Conservation (phyloP, 37 sponge, comb jelly and placozoan genomes). For the Aplysina aerophoba region DNA sequence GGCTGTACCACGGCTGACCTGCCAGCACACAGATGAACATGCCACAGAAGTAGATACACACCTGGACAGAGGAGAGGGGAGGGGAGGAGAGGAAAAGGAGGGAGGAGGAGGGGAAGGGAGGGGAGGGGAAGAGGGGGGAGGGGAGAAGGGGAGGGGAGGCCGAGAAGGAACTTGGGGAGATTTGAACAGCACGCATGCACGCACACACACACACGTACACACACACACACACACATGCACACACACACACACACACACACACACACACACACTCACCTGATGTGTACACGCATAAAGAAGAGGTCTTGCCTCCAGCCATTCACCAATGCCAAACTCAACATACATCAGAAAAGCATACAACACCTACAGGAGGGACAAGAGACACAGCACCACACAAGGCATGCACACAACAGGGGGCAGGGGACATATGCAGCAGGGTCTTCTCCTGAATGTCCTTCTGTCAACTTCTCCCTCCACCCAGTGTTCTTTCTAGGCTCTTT, state of each 20-base stretch:
- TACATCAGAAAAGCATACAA: constrained; percentile 78
- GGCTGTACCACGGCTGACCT: constrained; percentile 49
- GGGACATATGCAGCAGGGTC: too few species aligned
- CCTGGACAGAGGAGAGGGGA: constrained; percentile 14
- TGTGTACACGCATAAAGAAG: constrained; percentile 71
- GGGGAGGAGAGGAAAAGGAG: neutral
- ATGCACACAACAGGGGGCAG: too few species aligned
- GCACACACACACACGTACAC: neutral
- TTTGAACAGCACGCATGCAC: constrained; percentile 9
- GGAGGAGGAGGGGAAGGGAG: too few species aligned
- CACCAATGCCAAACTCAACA: constrained; percentile 85
- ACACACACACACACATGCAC: neutral
- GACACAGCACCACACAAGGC: too few species aligned
- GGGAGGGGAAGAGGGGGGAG: too few species aligned
- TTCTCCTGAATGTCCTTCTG: too few species aligned
- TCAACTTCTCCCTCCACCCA: too few species aligned
- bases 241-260: constrained; percentile 26
- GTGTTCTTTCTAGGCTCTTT: too few species aligned
- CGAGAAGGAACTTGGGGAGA: neutral
- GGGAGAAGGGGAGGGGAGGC: neutral
- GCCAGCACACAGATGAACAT: constrained; percentile 58
- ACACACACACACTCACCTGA: constrained; percentile 54
- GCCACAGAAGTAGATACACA: constrained; percentile 53
- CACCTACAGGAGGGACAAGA: constrained; percentile 40
- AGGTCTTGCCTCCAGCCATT: constrained; percentile 68